A percentile compares a stretch with the other conserved stretches of the same genome.
These are phyloP conservation scores for Machaerirhynchus nigripectus DNA, from an alignment of 2,113 vertebrate genomes.

Conservation along the genomic window DNA sequence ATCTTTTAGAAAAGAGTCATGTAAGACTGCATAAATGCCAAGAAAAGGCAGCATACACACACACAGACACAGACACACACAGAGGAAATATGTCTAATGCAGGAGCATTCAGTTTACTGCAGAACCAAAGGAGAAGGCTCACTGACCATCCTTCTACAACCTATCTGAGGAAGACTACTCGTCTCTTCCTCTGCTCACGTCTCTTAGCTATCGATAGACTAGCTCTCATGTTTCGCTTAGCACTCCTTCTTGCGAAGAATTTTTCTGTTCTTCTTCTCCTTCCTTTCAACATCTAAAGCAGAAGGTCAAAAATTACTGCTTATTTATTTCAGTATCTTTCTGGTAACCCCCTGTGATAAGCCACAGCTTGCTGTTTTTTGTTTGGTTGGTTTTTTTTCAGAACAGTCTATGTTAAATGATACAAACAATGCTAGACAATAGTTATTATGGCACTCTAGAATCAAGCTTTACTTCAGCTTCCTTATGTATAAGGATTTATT, in stretches of 20 bases:
- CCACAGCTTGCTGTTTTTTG: background rate
- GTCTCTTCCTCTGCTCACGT: background rate
- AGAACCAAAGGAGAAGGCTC: background rate
- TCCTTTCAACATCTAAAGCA: background rate
- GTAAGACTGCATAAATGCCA: background rate
- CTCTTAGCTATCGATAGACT: background rate
- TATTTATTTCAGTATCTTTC: background rate
- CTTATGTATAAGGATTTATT: background rate
- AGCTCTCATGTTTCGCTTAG: background rate
- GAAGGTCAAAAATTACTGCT: background rate
- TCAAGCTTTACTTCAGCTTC: background rate
- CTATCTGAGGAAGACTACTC: background rate
- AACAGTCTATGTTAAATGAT: background rate
- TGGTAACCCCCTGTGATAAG: background rate
- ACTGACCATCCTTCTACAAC: background rate
- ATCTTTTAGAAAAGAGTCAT: background rate
- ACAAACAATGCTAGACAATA: background rate
- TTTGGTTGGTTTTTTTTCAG: background rate
- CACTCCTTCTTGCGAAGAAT: background rate
- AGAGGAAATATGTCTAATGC: background rate
- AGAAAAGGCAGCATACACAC: background rate
- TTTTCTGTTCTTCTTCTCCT: background rate
- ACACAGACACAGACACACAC: background rate
- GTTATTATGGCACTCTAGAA: background rate
- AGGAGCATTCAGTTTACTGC: background rate